Percentiles rank a stretch among this genome's conserved stretches.
Evolutionary conservation across 2,888 invertebrate genomes (phyloP).

Genomic region (Hemistola chrysoprasaria): DNA sequence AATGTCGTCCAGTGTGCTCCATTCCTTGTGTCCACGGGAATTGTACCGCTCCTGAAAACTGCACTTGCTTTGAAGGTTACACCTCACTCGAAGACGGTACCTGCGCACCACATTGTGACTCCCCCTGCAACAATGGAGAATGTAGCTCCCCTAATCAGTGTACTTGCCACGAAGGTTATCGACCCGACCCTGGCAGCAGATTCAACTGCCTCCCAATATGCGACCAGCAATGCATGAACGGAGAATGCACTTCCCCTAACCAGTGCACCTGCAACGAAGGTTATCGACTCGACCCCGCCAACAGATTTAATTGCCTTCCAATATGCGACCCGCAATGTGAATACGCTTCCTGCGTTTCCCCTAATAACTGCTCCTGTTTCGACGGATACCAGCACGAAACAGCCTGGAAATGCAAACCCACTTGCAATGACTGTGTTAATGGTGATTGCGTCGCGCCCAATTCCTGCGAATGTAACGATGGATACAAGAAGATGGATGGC

Average conservation of each 20-base stretch:
- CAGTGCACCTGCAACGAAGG: constrained; percentile 40
- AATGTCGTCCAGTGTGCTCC: constrained; percentile 61
- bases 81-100: constrained; percentile 28
- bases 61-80: constrained; percentile 25
- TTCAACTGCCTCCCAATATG: constrained; percentile 38
- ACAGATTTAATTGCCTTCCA: constrained; percentile 33
- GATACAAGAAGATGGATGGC: constrained; percentile 27
- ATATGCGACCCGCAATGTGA: constrained; percentile 39
- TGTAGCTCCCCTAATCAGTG: constrained; percentile 53
- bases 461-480: constrained; percentile 31
- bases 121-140: constrained; percentile 45
- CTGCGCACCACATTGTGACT: constrained; percentile 33
- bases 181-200: constrained; percentile 15
- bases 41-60: constrained; percentile 50
- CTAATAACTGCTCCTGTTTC: constrained; percentile 40
- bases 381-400: constrained; percentile 33
- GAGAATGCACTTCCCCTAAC: too few relatives aligned
- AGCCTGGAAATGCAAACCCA: constrained; percentile 41
- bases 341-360: constrained; percentile 40
- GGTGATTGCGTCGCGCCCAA: constrained; percentile 46
- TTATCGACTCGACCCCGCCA: constrained; percentile 13
- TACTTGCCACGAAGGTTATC: constrained; percentile 36
- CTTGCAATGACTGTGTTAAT: constrained; percentile 36
- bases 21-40: constrained; percentile 63
- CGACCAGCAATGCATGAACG: constrained; percentile 39